These are phyloP conservation scores for Crepidodera aurea DNA, from an alignment of 2,888 invertebrate species.

Conservation along the genomic window DNA sequence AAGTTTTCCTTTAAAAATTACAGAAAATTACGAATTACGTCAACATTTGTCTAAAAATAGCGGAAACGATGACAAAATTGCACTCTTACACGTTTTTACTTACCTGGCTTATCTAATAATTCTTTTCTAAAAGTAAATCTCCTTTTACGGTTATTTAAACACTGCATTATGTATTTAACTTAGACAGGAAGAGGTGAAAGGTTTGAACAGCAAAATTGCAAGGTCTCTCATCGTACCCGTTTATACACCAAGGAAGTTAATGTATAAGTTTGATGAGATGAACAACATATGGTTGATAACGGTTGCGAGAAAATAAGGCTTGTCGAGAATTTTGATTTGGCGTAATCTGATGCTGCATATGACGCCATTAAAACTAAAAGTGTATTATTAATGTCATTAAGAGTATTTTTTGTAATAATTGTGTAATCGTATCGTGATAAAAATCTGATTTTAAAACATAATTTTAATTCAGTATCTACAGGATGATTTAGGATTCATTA, in stretches of 20 bases:
- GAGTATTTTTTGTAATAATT: background rate
- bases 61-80: too few relatives aligned
- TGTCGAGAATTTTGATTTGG: constrained; percentile 2
- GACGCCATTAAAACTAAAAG: background rate
- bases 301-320: background rate
- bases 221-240: background rate
- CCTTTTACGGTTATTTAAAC: background rate
- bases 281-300: background rate
- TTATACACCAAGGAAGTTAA: background rate
- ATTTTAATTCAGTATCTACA: too few relatives aligned
- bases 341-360: background rate
- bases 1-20: too few relatives aligned
- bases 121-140: background rate
- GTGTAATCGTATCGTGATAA: too few relatives aligned
- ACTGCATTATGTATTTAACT: background rate
- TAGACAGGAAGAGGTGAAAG: background rate
- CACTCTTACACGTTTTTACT: too few relatives aligned
- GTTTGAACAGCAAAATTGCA: background rate
- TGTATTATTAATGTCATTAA: background rate
- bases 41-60: too few relatives aligned
- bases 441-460: too few relatives aligned
- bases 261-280: background rate
- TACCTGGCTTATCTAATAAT: background rate
- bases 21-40: too few relatives aligned
- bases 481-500: too few relatives aligned